Conservation (phyloP, 30 jellyfish, hydroid and myxozoan genomes). For the Pelagia noctiluca region DNA sequence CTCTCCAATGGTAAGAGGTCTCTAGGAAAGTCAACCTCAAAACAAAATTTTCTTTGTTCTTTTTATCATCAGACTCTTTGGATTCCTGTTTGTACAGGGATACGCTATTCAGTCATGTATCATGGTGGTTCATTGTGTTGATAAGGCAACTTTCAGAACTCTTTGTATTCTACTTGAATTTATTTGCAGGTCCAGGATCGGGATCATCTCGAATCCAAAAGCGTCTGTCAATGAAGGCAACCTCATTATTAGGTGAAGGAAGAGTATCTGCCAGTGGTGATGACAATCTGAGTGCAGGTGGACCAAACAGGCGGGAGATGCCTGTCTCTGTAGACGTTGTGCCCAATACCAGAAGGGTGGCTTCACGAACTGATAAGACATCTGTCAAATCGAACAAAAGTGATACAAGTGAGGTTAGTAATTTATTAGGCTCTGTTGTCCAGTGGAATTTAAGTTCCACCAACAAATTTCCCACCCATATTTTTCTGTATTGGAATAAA, state of each 20-base stretch:
- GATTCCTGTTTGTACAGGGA: too few relatives aligned
- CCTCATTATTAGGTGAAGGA: constrained; percentile 84
- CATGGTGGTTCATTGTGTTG: too few relatives aligned
- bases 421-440: background rate
- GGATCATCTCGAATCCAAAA: constrained; percentile 90
- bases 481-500: background rate
- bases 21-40: too few relatives aligned
- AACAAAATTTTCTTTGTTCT: too few relatives aligned
- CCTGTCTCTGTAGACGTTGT: constrained; percentile 64
- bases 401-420: constrained; percentile 56
- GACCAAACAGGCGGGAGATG: constrained; percentile 19
- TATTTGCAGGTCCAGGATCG: constrained; percentile 93
- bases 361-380: constrained; percentile 31
- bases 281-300: constrained; percentile 2
- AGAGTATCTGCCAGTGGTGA: constrained; percentile 51
- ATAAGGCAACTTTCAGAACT: too few relatives aligned
- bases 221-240: constrained; percentile 95
- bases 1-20: too few relatives aligned
- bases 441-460: background rate
- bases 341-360: constrained; percentile 34
- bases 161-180: too few relatives aligned
- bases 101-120: too few relatives aligned
- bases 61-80: too few relatives aligned
- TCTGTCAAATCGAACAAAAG: constrained; percentile 59
- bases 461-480: background rate